Evolutionary conservation across 2,113 vertebrate species (phyloP), one percentile per base, ranked within the genome.

Genomic region (Malurus cyaneus): DNA sequence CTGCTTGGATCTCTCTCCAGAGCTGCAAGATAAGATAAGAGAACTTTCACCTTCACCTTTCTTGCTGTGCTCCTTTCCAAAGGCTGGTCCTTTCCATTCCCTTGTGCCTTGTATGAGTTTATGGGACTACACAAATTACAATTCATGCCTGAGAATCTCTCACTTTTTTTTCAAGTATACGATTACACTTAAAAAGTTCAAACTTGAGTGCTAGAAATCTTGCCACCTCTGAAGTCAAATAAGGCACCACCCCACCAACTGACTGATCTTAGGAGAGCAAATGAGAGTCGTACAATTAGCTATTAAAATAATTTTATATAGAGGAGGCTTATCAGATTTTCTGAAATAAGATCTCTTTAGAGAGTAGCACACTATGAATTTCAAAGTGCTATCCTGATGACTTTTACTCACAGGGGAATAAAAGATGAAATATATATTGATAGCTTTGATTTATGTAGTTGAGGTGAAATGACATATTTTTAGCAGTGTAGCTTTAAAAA

Each of bases 271-370:
- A 67, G 21, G 21, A 60, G 12, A 25, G 65, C 31, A 85, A 82
- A 73, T 49, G 41, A 60, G 39, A 50, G 24, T 24, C 20, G 69
- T 53, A n/a, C 16, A 78, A 77, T 71, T 60, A 72, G 32, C 15
- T 52, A 17, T 64, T 41, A 81, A 84, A 83, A 57, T 39, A 2
- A 28, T 74, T 90, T 86, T 57, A 28, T 49, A 44, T 39, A 11
- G 31, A 85, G 23, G 25, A 65, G 32, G 31, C 17, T 32, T 9
- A 46, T 59, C 74, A 42, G 29, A 52, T 41, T 81, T 80, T 80
- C 39, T 78, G 69, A 81, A 88, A 62, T 54, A 80, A 60, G 28
- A 80, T 66, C n/a, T 91, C 74, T 74, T 60, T 54, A 74, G 34
- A 91, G 67, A 82, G 14, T 8, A 74, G 28, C 18, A 89, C 3